These are phyloP conservation scores for Sterna hirundo DNA, from an alignment of 2,113 vertebrate genomes.

Conservation along the genomic window DNA sequence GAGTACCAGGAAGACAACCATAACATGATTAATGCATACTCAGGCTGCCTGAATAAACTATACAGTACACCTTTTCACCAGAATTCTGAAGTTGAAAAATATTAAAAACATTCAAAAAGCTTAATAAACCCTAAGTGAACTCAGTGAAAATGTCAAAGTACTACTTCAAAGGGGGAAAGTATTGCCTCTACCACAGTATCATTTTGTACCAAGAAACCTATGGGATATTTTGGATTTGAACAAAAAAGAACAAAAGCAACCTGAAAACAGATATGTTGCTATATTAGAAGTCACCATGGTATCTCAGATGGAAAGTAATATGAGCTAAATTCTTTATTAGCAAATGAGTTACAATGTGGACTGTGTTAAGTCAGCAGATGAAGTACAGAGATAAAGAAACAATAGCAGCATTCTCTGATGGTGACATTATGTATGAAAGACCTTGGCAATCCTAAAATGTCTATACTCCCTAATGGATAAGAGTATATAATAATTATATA, in stretches of 20 bases:
- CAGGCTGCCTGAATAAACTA: background rate
- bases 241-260: background rate
- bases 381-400: conserved; percentile 29
- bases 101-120: background rate
- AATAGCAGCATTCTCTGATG: conserved; percentile 26
- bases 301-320: conserved; percentile 26
- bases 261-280: background rate
- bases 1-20: background rate
- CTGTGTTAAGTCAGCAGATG: conserved; percentile 22
- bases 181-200: background rate
- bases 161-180: background rate
- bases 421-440: background rate
- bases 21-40: background rate
- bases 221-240: background rate
- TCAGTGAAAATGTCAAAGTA: background rate
- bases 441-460: background rate
- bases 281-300: background rate
- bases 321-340: conserved; percentile 39
- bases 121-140: background rate
- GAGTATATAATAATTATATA: too few species aligned
- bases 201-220: background rate
- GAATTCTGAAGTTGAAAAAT: background rate
- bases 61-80: background rate
- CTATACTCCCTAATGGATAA: background rate
- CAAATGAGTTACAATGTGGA: background rate